phyloP scores from a whole-genome alignment of 2,797 vertebrate genomes.

The Anisognathus igniventris region DNA sequence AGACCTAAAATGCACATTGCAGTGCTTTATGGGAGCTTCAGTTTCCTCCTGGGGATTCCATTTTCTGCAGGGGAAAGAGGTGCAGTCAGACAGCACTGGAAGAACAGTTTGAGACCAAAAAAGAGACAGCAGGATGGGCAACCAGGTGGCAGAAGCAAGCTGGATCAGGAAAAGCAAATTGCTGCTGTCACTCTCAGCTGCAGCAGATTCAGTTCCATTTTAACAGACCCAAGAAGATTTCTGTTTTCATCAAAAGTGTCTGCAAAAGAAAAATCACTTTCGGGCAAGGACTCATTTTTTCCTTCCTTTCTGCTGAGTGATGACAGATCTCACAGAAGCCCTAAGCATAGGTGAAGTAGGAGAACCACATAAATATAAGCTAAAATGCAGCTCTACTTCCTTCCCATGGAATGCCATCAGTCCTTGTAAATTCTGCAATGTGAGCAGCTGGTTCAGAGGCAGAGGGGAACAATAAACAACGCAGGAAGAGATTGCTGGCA shows the following conservation, averaged over 20 bases:
- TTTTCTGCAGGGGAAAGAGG: neutral
- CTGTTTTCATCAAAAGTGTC: neutral
- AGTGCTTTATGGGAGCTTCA: neutral
- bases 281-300: neutral
- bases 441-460: neutral
- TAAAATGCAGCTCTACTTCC: constrained; percentile 6
- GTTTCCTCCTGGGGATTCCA: neutral
- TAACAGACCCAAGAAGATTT: neutral
- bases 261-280: constrained; percentile 25
- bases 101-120: neutral
- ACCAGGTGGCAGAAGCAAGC: neutral
- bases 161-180: neutral
- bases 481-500: neutral
- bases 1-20: neutral
- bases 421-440: neutral
- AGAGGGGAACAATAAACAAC: neutral
- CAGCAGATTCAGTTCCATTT: neutral
- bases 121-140: neutral
- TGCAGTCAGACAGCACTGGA: neutral
- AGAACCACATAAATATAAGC: neutral
- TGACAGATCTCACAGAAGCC: neutral
- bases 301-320: constrained; percentile 29
- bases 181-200: neutral
- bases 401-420: neutral
- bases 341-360: neutral